Conservation (phyloP, 2,888 invertebrate species). For the Trachelus stipa region DNA sequence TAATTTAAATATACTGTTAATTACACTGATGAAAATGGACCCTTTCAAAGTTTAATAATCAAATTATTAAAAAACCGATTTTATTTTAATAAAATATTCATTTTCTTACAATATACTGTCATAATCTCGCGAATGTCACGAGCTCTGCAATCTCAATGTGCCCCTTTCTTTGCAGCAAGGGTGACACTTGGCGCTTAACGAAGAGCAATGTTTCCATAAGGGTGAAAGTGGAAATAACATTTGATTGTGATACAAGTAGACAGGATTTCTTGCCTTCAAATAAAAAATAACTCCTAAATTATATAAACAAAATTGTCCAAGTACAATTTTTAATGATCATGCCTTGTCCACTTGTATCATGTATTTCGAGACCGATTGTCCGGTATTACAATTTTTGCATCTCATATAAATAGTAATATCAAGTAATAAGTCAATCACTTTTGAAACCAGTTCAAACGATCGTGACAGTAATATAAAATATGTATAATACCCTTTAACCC, state of each 20-base stretch:
- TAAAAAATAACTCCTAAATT: not conserved
- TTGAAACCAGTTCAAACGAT: not conserved
- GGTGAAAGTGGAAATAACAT: not conserved
- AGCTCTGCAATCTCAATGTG: not conserved
- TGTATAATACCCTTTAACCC: not conserved
- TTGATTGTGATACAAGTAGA: not conserved
- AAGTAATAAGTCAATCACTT: not conserved
- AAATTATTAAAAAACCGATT: constrained; percentile 17
- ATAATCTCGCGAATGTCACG: not conserved
- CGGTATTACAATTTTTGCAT: not conserved
- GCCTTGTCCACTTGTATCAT: not conserved
- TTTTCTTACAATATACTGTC: constrained; percentile 6
- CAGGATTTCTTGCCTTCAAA: not conserved
- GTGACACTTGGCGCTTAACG: not conserved
- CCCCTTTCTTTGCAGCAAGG: not conserved
- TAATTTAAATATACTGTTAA: constrained; percentile 22
- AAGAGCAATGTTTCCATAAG: not conserved
- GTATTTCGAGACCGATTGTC: not conserved
- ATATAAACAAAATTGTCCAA: not conserved
- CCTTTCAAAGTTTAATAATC: not conserved
- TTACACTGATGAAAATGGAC: not conserved
- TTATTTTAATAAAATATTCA: constrained; percentile 25
- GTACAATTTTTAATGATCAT: not conserved
- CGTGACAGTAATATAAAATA: not conserved
- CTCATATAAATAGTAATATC: not conserved